Percentiles rank a stretch among this genome's conserved stretches.
These are phyloP conservation scores for Orussus abietinus DNA, from an alignment of 1,140 invertebrate genomes.

Conservation along the genomic window DNA sequence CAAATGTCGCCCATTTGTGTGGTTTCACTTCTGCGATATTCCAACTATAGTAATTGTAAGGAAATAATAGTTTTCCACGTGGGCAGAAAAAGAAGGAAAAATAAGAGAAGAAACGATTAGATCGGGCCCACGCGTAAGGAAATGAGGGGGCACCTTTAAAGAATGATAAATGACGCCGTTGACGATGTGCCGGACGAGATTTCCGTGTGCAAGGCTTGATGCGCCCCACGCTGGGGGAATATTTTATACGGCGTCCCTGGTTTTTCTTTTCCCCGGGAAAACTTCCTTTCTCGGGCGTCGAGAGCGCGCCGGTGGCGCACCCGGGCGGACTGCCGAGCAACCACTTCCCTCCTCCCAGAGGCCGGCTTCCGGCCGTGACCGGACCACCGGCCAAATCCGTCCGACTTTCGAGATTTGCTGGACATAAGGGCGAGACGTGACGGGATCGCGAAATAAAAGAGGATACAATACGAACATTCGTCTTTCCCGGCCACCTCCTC, in stretches of 20 bases:
- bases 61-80: too few species aligned
- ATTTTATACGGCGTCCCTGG: slow-evolving; percentile 7
- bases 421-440: slow-evolving; percentile 26
- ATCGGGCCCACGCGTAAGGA: neutral
- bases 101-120: slow-evolving; percentile 1
- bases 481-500: too few species aligned
- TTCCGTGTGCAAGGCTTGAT: slow-evolving; percentile 13
- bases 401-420: slow-evolving; percentile 22
- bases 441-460: slow-evolving; percentile 14
- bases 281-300: neutral
- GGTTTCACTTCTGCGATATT: too few species aligned
- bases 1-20: too few species aligned
- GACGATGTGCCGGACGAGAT: slow-evolving; percentile 25
- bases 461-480: too few species aligned
- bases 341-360: slow-evolving; percentile 3
- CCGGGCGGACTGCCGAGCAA: neutral
- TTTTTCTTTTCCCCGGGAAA: neutral
- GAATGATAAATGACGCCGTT: slow-evolving; percentile 24
- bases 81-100: too few species aligned
- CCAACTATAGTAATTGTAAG: too few species aligned
- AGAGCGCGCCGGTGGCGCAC: neutral
- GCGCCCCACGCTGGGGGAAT: slow-evolving; percentile 11
- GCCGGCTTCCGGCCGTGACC: slow-evolving; percentile 4
- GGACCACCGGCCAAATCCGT: slow-evolving; percentile 1
- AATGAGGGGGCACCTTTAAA: slow-evolving; percentile 4